Conservation (phyloP, 2,113 vertebrate species). For the Spea bombifrons region DNA sequence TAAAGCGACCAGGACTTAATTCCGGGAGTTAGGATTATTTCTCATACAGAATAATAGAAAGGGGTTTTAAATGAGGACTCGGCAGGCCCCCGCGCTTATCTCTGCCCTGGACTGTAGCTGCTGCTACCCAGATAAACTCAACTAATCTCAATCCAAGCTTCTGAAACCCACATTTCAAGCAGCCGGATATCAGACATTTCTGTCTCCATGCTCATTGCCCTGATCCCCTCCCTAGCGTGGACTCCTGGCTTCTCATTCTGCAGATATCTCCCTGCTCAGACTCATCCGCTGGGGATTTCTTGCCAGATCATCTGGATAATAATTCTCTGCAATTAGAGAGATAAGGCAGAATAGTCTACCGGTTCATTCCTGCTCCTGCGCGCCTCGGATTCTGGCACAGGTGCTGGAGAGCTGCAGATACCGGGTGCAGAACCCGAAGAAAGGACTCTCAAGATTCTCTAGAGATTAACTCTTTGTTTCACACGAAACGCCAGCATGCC, state of each 20-base stretch:
- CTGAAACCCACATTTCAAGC: conserved; percentile 18
- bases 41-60: background rate
- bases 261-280: conserved; percentile 44
- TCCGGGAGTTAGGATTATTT: background rate
- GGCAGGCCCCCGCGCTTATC: background rate
- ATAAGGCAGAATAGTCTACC: conserved; percentile 22
- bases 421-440: background rate
- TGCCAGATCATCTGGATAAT: conserved; percentile 48
- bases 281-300: conserved; percentile 22
- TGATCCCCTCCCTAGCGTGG: background rate
- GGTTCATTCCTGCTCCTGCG: conserved; percentile 30
- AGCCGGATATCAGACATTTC: conserved; percentile 5
- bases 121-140: conserved; percentile 21
- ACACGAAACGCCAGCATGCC: no score
- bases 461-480: no score
- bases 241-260: conserved; percentile 14
- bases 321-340: conserved; percentile 44
- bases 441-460: no score
- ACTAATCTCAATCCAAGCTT: conserved; percentile 21
- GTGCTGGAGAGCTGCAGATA: conserved; percentile 26
- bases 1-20: background rate
- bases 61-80: background rate
- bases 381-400: conserved; percentile 9
- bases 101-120: conserved; percentile 3
- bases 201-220: conserved; percentile 28